Percentiles rank a stretch among this genome's conserved stretches.
Conservation (phyloP, 2,797 vertebrate genomes). For the Dallia pectoralis region DNA sequence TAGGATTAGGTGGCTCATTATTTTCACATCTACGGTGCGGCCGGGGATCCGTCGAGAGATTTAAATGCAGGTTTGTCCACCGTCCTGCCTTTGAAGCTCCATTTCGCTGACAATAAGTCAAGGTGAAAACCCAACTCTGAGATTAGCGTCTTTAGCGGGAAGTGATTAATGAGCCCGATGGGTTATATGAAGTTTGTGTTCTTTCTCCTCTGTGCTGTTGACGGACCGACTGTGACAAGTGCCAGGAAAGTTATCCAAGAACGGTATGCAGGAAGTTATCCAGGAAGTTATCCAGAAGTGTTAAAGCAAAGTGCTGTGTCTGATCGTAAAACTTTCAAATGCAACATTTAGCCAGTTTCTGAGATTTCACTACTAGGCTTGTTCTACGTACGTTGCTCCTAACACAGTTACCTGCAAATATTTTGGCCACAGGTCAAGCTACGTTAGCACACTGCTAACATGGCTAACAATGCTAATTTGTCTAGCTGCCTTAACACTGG, state of each 20-base stretch:
- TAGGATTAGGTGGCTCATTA: conserved; percentile 75
- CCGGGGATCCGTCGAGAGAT: conserved; percentile 61
- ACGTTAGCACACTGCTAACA: neutral
- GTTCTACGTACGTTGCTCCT: neutral
- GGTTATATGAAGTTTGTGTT: neutral
- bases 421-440: conserved; percentile 2
- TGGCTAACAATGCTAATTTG: no score
- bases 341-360: neutral
- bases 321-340: neutral
- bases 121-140: conserved; percentile 59
- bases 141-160: conserved; percentile 61
- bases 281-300: conserved; percentile 30
- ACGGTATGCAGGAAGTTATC: neutral
- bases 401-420: conserved; percentile 4
- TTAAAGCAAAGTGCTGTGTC: neutral
- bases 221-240: neutral
- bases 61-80: conserved; percentile 69
- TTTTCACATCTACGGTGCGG: conserved; percentile 70
- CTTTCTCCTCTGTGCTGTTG: neutral
- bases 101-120: conserved; percentile 63
- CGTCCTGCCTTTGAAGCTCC: conserved; percentile 59
- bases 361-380: neutral
- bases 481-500: neutral
- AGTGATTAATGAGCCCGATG: conserved; percentile 59
- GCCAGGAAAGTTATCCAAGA: neutral